A percentile compares a stretch with the other conserved stretches of the same genome.
Evolutionary conservation across 2,888 invertebrate genomes (phyloP).

Genomic region (Acrocera orbiculus): DNA sequence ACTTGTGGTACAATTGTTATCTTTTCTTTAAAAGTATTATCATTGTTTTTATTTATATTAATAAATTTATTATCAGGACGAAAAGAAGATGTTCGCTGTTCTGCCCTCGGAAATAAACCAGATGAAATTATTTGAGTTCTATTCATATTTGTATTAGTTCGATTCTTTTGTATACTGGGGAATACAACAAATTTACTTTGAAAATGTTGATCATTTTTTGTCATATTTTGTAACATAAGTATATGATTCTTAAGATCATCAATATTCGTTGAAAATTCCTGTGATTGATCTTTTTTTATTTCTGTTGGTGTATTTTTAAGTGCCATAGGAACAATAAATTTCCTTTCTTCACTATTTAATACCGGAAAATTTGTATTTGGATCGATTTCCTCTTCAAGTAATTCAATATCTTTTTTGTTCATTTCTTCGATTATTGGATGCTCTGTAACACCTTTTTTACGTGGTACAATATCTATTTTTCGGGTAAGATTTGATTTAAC

Average conservation of each 20-base stretch:
- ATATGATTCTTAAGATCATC: constrained; percentile 31
- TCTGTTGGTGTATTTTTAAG: constrained; percentile 26
- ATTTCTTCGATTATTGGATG: constrained; percentile 30
- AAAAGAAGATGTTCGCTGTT: too few species aligned
- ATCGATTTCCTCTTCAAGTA: constrained; percentile 24
- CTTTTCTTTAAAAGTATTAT: constrained; percentile 17
- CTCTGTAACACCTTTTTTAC: constrained; percentile 14
- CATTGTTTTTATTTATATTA: constrained; percentile 17
- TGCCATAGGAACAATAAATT: constrained; percentile 31
- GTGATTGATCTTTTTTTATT: constrained; percentile 13
- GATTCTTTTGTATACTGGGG: constrained; percentile 25
- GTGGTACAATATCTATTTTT: constrained; percentile 17
- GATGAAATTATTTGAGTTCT: too few species aligned
- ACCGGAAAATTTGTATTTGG: constrained; percentile 16
- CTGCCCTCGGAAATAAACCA: too few species aligned
- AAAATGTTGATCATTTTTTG: constrained; percentile 28
- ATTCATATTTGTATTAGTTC: constrained; percentile 1
- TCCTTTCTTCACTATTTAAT: constrained; percentile 19
- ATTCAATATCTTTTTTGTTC: constrained; percentile 28
- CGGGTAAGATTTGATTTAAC: constrained; percentile 27
- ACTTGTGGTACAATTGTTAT: constrained; percentile 27
- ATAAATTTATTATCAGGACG: too few species aligned
- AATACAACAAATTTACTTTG: constrained; percentile 32
- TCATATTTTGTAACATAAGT: constrained; percentile 28
- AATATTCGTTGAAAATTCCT: constrained; percentile 25